Base-by-base conservation (phyloP, 2,113 vertebrate genomes). In the Elephas maximus region DNA sequence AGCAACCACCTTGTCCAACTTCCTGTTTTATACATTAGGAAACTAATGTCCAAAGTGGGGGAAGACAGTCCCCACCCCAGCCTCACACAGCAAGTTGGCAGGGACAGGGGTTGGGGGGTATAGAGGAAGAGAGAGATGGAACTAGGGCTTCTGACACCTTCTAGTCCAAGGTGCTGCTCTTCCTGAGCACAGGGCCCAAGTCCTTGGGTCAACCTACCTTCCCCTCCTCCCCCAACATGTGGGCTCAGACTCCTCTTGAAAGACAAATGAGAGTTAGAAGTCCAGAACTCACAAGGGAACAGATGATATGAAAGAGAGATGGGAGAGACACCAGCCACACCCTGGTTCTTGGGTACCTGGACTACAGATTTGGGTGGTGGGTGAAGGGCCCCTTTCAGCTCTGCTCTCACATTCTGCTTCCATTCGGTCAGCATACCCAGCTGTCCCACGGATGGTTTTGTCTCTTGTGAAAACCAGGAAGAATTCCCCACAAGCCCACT, bases 381-480 rank as follows among this genome's bases (percentile, higher is more conserved):
- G 5, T 45, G 28, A 65, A 85, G 8, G 10, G 48, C 26, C 28
- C 45, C 69, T 67, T 57, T 76, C 83, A 78, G 63, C 6, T 87
- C 51, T 24, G 67, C 20, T 71, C 48, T 76, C 48, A 84, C 77
- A 94, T 5, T 30, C 45, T 78, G 20, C 60, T 71, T n/a, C 76
- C 60, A 0, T 92, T 91, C 28, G 44, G 33, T 87, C 79, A 45
- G 44, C 48, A 8, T 33, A 26, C 83, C 65, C 37, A 91, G 5
- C 4, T 44, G 45, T 51, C n/a, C 65, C 78, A 80, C 8, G 9
- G 79, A 94, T 78, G 83, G 60, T 33, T 89, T 93, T 69, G 67
- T 62, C 14, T 84, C 30, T 83, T 23, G 63, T 57, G 30, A 94
- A 97, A 85, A 96, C 80, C 33, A 94, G 20, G 8, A 82, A 95